Evolutionary conservation across 2,888 invertebrate genomes (phyloP).

Genomic region (Morpho achilles): DNA sequence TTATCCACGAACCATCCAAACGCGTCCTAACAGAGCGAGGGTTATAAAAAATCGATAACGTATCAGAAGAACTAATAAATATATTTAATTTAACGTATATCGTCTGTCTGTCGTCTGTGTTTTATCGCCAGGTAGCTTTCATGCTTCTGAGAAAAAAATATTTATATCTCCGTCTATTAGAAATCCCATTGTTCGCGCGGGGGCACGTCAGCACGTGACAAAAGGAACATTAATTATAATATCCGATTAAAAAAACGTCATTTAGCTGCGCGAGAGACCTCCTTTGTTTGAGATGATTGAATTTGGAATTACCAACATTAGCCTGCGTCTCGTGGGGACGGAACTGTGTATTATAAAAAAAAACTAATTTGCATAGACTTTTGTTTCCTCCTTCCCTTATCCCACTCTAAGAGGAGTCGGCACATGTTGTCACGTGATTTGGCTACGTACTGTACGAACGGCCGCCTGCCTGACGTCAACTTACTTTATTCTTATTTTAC

Average conservation of each 20-base stretch:
- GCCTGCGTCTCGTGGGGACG: constrained; percentile 48
- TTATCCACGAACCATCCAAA: too few species aligned
- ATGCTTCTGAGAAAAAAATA: constrained; percentile 73
- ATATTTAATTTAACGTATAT: constrained; percentile 70
- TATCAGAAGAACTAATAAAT: constrained; percentile 47
- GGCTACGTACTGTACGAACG: too few species aligned
- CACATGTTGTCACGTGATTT: too few species aligned
- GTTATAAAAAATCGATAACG: constrained; percentile 1
- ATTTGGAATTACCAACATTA: constrained; percentile 73
- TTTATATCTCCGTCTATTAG: constrained; percentile 77
- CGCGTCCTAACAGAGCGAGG: too few species aligned
- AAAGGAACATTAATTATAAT: constrained; percentile 81
- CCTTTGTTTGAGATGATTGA: constrained; percentile 78
- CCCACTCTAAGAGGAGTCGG: too few species aligned
- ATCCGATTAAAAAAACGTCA: constrained; percentile 79
- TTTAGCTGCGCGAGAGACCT: constrained; percentile 71
- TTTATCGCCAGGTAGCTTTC: constrained; percentile 75
- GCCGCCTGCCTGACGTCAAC: too few species aligned
- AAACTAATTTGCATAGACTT: constrained; percentile 19
- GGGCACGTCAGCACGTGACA: constrained; percentile 78
- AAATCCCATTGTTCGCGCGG: constrained; percentile 77
- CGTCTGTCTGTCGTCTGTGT: constrained; percentile 64
- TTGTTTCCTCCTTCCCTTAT: too few species aligned
- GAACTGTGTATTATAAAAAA: constrained; percentile 13
- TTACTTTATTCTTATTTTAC: too few species aligned